Base-by-base conservation (phyloP, 2,888 invertebrate species). In the Gymnoscelis rufifasciata region DNA sequence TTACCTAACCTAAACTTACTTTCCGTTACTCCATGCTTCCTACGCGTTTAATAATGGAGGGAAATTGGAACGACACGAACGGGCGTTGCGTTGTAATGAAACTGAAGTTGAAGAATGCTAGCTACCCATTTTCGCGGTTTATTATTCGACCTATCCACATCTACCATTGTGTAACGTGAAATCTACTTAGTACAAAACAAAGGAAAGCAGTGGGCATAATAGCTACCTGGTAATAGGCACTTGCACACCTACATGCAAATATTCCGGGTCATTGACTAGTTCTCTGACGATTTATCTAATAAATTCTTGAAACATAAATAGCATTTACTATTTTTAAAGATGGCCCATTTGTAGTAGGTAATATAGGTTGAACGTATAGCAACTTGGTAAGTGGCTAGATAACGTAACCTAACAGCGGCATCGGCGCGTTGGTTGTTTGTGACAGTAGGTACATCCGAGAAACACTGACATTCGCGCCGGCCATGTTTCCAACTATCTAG, bases 251-350 rank as follows among this genome's bases (percentile, higher is more conserved):
- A 78, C 78, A 78, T 73, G 70, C 76, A 77, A 83, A 83, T 78
- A 78, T 67, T 76, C 83, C 82, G 80, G 83, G 84, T 84, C 84
- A 83, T 76, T 82, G 84, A 83, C 83, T 83, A 80, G 68, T 64
- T 71, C 60, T 7, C 6, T 31, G 13, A 12, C 14, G 11, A 30
- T n/a, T 13, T 30, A 8, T 30, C 5, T n/a, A 30, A 19, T 19
- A 19, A 19, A 19, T 19, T 3, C 3, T 19, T 3, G 19, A 3
- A 19, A 19, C 19, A 19, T 19, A n/a, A n/a, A n/a, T n/a, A n/a
- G n/a, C n/a, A n/a, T 19, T 19, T 19, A 19, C 19, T 19, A 19
- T 3, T 19, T 19, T 5, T 19, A 5, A 19, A 5, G 19, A n/a
- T n/a, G n/a, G n/a, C n/a, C n/a, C n/a, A 30, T 13, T 33, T 5